Conservation (phyloP, 2,797 vertebrate genomes). For the Micropoecilia bifurca region DNA sequence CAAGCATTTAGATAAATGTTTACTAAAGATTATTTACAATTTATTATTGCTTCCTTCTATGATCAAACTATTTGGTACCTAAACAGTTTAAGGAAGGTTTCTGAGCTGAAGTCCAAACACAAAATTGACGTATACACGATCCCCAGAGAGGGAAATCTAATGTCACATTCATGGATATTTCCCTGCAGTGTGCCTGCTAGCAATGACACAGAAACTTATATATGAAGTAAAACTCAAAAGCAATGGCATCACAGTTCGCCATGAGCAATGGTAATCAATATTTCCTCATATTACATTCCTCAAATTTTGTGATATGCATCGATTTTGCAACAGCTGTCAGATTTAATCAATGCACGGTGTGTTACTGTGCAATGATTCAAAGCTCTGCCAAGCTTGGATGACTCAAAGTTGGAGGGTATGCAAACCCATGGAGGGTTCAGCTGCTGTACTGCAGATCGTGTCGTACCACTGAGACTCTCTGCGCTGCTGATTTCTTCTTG, state of each 20-base stretch:
- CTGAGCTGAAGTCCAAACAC: neutral
- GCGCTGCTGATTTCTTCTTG: constrained; percentile 52
- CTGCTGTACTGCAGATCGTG: constrained; percentile 32
- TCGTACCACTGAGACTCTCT: constrained; percentile 41
- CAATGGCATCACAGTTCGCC: constrained; percentile 44
- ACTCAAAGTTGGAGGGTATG: constrained; percentile 39
- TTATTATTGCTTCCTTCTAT: neutral
- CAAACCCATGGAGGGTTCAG: constrained; percentile 37
- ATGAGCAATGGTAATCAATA: constrained; percentile 49
- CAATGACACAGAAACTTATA: constrained; percentile 41
- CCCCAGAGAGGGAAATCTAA: constrained; percentile 50
- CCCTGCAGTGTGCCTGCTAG: constrained; percentile 58
- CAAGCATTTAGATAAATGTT: neutral
- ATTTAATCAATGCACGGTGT: constrained; percentile 11
- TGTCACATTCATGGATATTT: constrained; percentile 49
- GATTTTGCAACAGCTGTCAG: constrained; percentile 33
- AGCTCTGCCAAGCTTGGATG: constrained; percentile 18
- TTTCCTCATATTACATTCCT: constrained; percentile 27
- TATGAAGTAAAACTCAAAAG: constrained; percentile 44
- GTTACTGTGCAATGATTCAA: constrained; percentile 19
- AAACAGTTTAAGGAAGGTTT: neutral
- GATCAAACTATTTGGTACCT: neutral
- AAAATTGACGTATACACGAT: constrained; percentile 40
- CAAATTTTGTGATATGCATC: constrained; percentile 18
- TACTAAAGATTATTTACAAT: neutral